Conservation (phyloP, 1,140 invertebrate species). For the Pristionchus pacificus region DNA sequence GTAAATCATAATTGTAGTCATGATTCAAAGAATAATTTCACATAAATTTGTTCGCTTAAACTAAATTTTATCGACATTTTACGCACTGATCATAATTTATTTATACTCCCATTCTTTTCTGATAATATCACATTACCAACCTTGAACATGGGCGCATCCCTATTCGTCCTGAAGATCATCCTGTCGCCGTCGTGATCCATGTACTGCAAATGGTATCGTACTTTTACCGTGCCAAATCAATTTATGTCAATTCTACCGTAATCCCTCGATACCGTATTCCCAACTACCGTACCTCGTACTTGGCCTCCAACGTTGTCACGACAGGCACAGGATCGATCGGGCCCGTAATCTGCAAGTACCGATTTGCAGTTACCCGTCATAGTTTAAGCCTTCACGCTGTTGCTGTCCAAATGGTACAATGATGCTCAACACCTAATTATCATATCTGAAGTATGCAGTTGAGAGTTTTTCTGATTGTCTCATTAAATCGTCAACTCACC, state of each 20-base stretch:
- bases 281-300: slow-evolving; percentile 69
- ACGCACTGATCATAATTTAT: not conserved
- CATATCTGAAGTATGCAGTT: not conserved
- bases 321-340: slow-evolving; percentile 54
- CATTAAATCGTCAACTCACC: not conserved
- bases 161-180: slow-evolving; percentile 85
- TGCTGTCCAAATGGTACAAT: not conserved
- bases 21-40: too few species aligned
- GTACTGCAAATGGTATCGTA: slow-evolving; percentile 66
- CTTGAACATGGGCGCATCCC: slow-evolving; percentile 80
- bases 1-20: too few species aligned
- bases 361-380: not conserved
- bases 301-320: slow-evolving; percentile 82
- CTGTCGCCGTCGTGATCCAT: slow-evolving; percentile 80
- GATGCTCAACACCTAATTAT: not conserved
- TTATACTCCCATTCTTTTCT: not conserved
- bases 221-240: slow-evolving; percentile 10
- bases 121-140: not conserved
- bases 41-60: not conserved
- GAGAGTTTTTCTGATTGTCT: not conserved
- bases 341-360: slow-evolving; percentile 30
- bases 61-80: not conserved
- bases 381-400: not conserved
- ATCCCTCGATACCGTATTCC: not conserved
- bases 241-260: not conserved